Percentiles rank a stretch among this genome's conserved stretches.
phyloP scores from a whole-genome alignment of 1,140 invertebrate species.

The Druon quercuslanigerum region DNA sequence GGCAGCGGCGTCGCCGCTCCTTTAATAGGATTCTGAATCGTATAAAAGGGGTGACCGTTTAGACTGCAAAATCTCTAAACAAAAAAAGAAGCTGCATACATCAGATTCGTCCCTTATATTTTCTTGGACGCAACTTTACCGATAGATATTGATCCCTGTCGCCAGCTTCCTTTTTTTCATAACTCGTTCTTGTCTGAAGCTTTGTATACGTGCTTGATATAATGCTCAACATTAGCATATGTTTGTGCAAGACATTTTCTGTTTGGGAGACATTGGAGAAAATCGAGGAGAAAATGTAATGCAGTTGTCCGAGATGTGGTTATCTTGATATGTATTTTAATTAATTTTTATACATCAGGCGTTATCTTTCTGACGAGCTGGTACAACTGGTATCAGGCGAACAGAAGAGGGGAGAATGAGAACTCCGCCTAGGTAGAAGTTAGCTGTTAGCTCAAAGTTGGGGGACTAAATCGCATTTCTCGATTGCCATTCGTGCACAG shows the following conservation, averaged over 20 bases:
- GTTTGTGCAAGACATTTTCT: background rate
- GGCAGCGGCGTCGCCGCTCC: background rate
- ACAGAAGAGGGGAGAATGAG: slow-evolving; percentile 50
- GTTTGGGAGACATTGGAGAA: background rate
- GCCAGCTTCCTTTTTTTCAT: slow-evolving; percentile 31
- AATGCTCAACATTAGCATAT: background rate
- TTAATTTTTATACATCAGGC: slow-evolving; percentile 17
- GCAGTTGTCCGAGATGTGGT: slow-evolving; percentile 41
- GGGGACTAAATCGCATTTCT: slow-evolving; percentile 38
- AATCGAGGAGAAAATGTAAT: background rate
- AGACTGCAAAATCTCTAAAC: background rate
- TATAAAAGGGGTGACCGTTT: background rate
- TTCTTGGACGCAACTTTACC: slow-evolving; percentile 22
- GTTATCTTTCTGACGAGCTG: slow-evolving; percentile 44
- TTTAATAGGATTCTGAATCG: background rate
- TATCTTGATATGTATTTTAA: slow-evolving; percentile 31
- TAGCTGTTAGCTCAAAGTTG: slow-evolving; percentile 39
- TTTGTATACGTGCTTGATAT: background rate
- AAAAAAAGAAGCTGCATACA: slow-evolving; percentile 5
- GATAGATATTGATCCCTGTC: slow-evolving; percentile 20
- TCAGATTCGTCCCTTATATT: background rate
- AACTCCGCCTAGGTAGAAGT: slow-evolving; percentile 45
- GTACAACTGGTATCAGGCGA: slow-evolving; percentile 60
- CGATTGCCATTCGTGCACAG: slow-evolving; percentile 15
- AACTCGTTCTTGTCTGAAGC: background rate